Percentiles rank a stretch among this genome's conserved stretches.
Conservation (phyloP, 2,797 vertebrate species). For the Hozukius guyotensis region DNA sequence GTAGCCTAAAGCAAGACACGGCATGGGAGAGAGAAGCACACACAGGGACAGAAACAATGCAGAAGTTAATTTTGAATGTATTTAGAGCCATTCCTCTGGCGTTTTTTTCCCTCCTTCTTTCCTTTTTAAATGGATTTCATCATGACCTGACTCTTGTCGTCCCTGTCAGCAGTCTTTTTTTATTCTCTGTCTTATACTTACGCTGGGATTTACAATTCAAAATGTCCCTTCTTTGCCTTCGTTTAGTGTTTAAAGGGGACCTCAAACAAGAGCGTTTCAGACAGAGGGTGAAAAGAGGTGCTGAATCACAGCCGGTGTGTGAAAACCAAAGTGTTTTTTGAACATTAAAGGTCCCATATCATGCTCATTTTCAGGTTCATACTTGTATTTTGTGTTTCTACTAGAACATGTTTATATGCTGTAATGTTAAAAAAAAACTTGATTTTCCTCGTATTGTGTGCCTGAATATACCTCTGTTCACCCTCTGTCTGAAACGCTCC, state of each 20-base stretch:
- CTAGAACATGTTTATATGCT: no score
- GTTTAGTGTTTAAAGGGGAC: neutral
- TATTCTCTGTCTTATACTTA: neutral
- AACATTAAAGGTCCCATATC: no score
- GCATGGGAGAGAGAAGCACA: slow-evolving; percentile 7
- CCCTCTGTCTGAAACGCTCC: no score
- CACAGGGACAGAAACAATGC: neutral
- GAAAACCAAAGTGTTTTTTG: no score
- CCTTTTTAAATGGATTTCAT: slow-evolving; percentile 15
- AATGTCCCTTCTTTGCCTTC: neutral
- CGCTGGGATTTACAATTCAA: slow-evolving; percentile 1
- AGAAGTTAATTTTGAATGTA: slow-evolving; percentile 19
- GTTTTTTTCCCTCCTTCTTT: neutral
- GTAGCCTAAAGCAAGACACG: slow-evolving; percentile 26
- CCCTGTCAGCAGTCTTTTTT: neutral
- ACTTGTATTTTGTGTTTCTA: no score
- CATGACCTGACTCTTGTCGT: slow-evolving; percentile 1
- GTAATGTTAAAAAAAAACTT: no score
- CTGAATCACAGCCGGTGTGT: no score
- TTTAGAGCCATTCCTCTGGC: neutral
- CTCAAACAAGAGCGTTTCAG: no score
- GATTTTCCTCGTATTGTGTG: no score
- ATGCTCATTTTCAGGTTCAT: no score
- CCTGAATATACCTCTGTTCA: no score
- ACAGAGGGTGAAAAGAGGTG: no score